phyloP scores from a whole-genome alignment of 2,113 vertebrate species.

The Aegotheles bennettii region DNA sequence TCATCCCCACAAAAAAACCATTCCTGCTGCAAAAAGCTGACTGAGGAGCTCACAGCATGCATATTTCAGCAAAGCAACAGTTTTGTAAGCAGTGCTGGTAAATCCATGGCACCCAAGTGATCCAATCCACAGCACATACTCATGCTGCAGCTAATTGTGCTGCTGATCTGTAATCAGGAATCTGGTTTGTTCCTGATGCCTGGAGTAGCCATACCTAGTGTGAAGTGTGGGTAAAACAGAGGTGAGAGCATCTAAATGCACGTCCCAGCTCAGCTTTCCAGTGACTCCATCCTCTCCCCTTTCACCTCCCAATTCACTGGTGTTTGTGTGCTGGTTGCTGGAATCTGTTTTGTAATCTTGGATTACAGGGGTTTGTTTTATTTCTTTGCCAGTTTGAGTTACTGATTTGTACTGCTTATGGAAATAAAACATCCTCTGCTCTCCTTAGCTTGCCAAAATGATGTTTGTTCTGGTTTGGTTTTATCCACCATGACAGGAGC shows the following conservation, averaged over 20 bases:
- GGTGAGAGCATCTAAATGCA: accelerated
- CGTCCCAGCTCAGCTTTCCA: not conserved
- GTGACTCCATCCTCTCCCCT: not conserved
- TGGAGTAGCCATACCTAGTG: not conserved
- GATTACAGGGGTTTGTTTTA: not conserved
- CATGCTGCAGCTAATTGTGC: not conserved
- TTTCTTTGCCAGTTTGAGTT: not conserved
- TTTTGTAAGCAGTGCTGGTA: not conserved
- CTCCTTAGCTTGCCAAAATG: not conserved
- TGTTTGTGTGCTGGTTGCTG: not conserved
- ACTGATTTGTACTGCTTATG: not conserved
- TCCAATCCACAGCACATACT: not conserved
- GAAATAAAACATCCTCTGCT: not conserved
- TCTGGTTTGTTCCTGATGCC: not conserved
- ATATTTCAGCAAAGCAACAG: not conserved
- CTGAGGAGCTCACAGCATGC: not conserved
- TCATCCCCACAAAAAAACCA: not conserved
- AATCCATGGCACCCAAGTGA: not conserved
- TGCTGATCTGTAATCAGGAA: not conserved
- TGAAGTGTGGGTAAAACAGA: not conserved
- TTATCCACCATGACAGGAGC: not conserved
- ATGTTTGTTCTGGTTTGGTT: not conserved
- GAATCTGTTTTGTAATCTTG: not conserved
- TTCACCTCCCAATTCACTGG: not conserved
- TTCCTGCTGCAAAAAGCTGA: not conserved